Evolutionary conservation across 2,888 invertebrate genomes (phyloP).

Genomic region (Stenolophus ochropezus): DNA sequence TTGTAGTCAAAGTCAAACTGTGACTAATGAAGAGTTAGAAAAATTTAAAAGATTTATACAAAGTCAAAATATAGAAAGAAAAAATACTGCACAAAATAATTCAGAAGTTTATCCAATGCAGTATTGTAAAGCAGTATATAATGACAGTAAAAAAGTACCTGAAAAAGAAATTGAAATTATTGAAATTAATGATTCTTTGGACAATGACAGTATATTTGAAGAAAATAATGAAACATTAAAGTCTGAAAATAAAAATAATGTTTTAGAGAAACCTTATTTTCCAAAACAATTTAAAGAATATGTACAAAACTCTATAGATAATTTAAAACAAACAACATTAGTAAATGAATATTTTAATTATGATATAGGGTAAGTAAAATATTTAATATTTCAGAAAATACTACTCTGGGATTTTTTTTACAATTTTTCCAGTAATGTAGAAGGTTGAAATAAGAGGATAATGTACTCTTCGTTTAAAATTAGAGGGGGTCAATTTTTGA

Average conservation of each 20-base stretch:
- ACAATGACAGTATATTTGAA: background rate
- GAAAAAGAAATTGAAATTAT: background rate
- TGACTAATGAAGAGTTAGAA: background rate
- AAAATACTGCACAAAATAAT: background rate
- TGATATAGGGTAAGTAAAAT: slow-evolving; percentile 44
- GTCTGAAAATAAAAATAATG: background rate
- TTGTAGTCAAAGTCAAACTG: background rate
- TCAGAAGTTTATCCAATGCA: background rate
- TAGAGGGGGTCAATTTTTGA: too few relatives aligned
- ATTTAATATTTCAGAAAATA: too few relatives aligned
- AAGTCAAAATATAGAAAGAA: background rate
- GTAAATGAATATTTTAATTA: slow-evolving; percentile 18
- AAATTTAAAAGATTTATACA: background rate
- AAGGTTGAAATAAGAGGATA: too few relatives aligned
- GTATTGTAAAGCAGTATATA: background rate
- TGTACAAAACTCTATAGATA: slow-evolving; percentile 9
- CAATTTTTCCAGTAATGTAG: too few relatives aligned
- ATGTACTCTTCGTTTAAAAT: too few relatives aligned
- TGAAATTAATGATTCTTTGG: background rate
- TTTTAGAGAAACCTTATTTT: slow-evolving; percentile 16
- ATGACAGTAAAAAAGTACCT: background rate
- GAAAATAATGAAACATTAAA: too few relatives aligned
- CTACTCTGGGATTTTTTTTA: too few relatives aligned
- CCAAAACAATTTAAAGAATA: slow-evolving; percentile 7
- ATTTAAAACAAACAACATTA: background rate